phyloP scores from a whole-genome alignment of 2,888 invertebrate species.

The Cosmopolites sordidus region DNA sequence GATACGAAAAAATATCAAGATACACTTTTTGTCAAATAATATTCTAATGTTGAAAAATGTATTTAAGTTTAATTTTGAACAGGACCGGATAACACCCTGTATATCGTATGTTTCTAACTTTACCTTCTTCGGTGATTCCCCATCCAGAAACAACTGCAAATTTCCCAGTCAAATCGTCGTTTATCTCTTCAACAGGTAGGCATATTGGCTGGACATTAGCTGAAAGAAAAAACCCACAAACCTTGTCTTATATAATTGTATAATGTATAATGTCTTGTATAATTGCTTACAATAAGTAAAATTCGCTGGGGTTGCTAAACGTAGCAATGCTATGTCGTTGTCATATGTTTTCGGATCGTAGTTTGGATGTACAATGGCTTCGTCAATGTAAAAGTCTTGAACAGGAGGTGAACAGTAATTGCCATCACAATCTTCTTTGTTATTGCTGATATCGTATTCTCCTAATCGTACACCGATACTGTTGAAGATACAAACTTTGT shows the following conservation, averaged over 20 bases:
- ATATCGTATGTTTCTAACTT: no score
- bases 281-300: constrained; percentile 39
- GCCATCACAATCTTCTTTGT: constrained; percentile 48
- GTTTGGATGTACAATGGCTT: constrained; percentile 51
- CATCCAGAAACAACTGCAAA: constrained; percentile 67
- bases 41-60: no score
- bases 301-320: constrained; percentile 46
- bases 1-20: no score
- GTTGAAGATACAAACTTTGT: no score
- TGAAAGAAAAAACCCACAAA: constrained; percentile 30
- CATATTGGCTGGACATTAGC: constrained; percentile 50
- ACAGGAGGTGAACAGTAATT: constrained; percentile 47
- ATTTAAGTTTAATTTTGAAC: no score
- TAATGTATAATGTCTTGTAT: no score
- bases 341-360: constrained; percentile 51
- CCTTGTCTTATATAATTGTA: no score
- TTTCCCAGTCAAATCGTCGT: constrained; percentile 48
- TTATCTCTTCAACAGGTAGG: constrained; percentile 43
- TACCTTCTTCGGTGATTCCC: constrained; percentile 65
- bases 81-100: no score
- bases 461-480: constrained; percentile 61
- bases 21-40: no score
- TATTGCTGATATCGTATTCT: constrained; percentile 53
- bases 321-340: constrained; percentile 59
- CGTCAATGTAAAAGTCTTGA: constrained; percentile 54